These are phyloP conservation scores for Imbricaverruca yamaguchii DNA, from an alignment of 2,888 invertebrate species.

Conservation along the genomic window DNA sequence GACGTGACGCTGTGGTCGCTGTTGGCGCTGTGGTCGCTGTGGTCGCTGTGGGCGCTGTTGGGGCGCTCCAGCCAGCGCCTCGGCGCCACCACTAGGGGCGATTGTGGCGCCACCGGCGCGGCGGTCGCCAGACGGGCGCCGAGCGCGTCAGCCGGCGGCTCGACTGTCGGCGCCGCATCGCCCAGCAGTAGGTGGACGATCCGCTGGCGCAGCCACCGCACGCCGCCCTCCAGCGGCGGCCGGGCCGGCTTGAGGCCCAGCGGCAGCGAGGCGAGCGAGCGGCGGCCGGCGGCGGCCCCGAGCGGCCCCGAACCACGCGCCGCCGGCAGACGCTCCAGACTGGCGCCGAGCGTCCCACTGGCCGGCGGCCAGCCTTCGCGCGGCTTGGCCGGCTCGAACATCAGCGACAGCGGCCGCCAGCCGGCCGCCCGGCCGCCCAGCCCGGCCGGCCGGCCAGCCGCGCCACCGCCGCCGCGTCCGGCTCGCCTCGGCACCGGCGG, in stretches of 20 bases:
- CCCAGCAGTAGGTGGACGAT: neutral
- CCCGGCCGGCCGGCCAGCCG: too few species aligned
- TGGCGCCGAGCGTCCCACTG: neutral
- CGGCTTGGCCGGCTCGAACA: neutral
- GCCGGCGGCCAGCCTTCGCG: neutral
- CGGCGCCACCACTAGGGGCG: neutral
- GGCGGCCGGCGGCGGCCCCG: neutral
- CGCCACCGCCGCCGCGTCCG: too few species aligned
- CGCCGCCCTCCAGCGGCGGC: neutral
- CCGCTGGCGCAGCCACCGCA: neutral
- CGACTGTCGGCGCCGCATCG: too few species aligned
- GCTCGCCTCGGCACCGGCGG: too few species aligned
- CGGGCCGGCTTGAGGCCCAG: neutral
- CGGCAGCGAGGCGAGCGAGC: neutral
- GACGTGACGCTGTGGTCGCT: neutral
- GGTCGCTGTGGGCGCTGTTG: neutral
- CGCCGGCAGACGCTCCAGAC: neutral
- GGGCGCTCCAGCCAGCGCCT: neutral
- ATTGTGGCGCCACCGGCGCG: neutral
- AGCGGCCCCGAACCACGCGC: neutral
- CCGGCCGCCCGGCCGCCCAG: neutral
- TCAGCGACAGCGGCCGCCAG: neutral
- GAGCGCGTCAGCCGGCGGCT: neutral
- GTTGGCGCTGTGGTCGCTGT: too few species aligned
- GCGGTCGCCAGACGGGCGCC: neutral